Conservation (phyloP, 2,797 vertebrate species). For the Pyrocephalus nanus region DNA sequence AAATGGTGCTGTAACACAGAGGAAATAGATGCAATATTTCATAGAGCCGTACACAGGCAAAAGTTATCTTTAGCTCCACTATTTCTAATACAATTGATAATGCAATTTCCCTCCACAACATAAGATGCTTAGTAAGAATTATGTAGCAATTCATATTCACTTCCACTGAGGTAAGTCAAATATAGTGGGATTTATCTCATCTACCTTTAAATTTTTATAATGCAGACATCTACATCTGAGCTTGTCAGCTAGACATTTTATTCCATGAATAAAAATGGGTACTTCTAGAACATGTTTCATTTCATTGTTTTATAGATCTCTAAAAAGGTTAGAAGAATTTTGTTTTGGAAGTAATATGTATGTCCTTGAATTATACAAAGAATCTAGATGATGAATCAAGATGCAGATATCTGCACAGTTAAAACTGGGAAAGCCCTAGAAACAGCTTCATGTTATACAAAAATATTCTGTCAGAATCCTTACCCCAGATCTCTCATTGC, state of each 20-base stretch:
- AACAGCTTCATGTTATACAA: not conserved
- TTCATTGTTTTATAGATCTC: not conserved
- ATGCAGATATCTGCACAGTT: not conserved
- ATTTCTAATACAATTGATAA: conserved; percentile 1
- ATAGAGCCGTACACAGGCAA: not conserved
- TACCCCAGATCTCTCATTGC: not conserved
- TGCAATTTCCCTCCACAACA: not conserved
- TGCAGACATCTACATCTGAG: not conserved
- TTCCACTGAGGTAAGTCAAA: conserved; percentile 5
- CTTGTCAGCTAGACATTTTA: not conserved
- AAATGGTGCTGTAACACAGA: not conserved
- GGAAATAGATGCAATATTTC: not conserved
- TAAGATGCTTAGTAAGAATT: not conserved
- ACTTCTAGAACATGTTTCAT: not conserved
- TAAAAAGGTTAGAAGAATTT: not conserved
- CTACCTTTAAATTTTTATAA: not conserved
- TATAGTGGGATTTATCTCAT: not conserved
- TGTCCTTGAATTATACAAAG: not conserved
- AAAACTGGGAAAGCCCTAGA: not conserved
- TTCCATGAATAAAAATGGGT: not conserved
- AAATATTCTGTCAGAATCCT: not conserved
- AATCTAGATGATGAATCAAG: not conserved
- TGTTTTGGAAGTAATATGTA: not conserved
- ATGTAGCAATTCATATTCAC: not conserved
- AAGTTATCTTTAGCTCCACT: conserved; percentile 11